phyloP scores from a whole-genome alignment of 2,888 invertebrate species.

The Catocala sponsa region DNA sequence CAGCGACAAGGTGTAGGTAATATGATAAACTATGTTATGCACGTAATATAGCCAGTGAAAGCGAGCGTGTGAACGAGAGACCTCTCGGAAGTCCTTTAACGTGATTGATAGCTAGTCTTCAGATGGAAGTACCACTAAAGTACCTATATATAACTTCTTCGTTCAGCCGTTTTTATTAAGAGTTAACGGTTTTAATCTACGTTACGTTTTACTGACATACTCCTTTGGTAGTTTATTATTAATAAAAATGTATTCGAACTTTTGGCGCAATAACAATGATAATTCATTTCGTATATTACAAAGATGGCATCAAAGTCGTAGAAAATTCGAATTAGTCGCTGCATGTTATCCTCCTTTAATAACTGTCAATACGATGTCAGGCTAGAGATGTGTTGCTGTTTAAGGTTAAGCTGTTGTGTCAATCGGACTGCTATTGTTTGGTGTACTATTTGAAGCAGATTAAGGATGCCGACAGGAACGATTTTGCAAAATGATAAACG shows the following conservation, averaged over 20 bases:
- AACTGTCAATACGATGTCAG: too few relatives aligned
- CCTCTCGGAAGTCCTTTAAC: slow-evolving; percentile 6
- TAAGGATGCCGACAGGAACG: too few relatives aligned
- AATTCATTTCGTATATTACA: background rate
- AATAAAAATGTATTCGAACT: slow-evolving; percentile 5
- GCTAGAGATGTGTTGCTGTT: too few relatives aligned
- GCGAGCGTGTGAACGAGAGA: background rate
- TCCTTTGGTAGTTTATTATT: background rate
- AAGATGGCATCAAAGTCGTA: too few relatives aligned
- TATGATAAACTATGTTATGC: slow-evolving; percentile 3
- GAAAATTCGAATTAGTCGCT: too few relatives aligned
- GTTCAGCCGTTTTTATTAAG: slow-evolving; percentile 5
- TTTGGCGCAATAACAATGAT: background rate
- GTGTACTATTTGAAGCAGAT: too few relatives aligned
- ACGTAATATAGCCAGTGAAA: background rate
- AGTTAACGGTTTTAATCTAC: slow-evolving; percentile 4
- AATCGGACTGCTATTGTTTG: too few relatives aligned
- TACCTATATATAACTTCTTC: background rate
- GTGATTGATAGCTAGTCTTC: background rate
- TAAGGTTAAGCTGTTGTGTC: too few relatives aligned
- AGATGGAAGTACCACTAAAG: slow-evolving; percentile 2
- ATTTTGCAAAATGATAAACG: too few relatives aligned
- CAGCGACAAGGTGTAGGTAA: background rate
- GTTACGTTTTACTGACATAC: slow-evolving; percentile 4
- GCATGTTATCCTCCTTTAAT: too few relatives aligned